Percentiles rank a stretch among this genome's conserved stretches.
Evolutionary conservation across 2,888 invertebrate genomes (phyloP).

Genomic region (Pycnomerus fuliginosus): DNA sequence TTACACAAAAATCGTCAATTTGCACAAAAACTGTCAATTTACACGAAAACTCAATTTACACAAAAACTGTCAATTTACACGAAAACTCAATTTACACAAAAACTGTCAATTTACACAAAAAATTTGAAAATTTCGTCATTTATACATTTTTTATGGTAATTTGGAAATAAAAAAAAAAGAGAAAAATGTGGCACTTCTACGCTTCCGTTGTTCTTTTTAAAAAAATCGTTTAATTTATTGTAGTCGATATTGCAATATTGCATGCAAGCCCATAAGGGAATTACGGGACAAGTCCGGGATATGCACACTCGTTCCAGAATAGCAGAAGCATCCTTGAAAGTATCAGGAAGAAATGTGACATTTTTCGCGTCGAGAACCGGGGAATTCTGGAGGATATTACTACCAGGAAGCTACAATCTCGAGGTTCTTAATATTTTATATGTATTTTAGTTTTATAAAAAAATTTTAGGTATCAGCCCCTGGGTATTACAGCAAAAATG

Average conservation of each 20-base stretch:
- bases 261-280: constrained; percentile 59
- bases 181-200: not conserved
- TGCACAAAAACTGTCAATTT: too few relatives aligned
- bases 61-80: too few relatives aligned
- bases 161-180: too few relatives aligned
- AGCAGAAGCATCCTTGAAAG: constrained; percentile 54
- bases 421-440: too few relatives aligned
- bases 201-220: too few relatives aligned
- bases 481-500: constrained; percentile 9
- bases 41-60: too few relatives aligned
- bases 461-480: constrained; percentile 50
- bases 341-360: constrained; percentile 59
- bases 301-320: constrained; percentile 53
- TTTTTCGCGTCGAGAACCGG: constrained; percentile 59
- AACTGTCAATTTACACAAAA: too few relatives aligned
- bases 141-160: too few relatives aligned
- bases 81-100: too few relatives aligned
- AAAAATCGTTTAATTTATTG: constrained; percentile 24
- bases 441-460: too few relatives aligned
- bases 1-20: too few relatives aligned
- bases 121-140: too few relatives aligned
- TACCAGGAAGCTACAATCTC: constrained; percentile 62
- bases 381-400: constrained; percentile 65
- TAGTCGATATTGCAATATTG: constrained; percentile 58
- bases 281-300: constrained; percentile 60